phyloP scores from a whole-genome alignment of 2,888 invertebrate genomes.

The Celastrina argiolus region DNA sequence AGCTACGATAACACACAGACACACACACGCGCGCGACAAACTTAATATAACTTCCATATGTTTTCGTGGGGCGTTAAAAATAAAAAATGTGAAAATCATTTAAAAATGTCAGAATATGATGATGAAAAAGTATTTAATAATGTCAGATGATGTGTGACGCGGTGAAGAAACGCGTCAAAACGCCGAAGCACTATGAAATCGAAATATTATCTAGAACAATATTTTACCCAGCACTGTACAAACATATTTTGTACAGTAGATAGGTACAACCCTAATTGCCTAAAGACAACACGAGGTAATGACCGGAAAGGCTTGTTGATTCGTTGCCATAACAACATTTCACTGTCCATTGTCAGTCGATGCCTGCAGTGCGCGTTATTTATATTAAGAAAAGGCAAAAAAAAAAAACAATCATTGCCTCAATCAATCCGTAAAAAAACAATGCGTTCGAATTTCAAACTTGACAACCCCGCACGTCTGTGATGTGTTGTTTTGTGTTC shows the following conservation, averaged over 20 bases:
- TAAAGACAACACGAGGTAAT: constrained; percentile 32
- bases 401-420: background rate
- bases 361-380: background rate
- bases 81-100: no score
- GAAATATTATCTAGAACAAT: no score
- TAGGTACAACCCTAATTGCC: constrained; percentile 19
- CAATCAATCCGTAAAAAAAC: background rate
- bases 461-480: constrained; percentile 7
- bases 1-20: no score
- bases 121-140: no score
- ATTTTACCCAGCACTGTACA: no score
- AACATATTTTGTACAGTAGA: background rate
- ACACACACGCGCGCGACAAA: no score
- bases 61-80: no score
- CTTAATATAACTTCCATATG: no score
- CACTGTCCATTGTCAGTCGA: constrained; percentile 16
- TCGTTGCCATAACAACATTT: constrained; percentile 47
- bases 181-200: no score
- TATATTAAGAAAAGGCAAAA: background rate
- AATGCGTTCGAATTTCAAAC: background rate
- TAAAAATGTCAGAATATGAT: no score
- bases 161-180: no score
- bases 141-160: no score
- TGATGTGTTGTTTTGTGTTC: constrained; percentile 58
- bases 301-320: constrained; percentile 48